These are phyloP conservation scores for Bovichtus diacanthus DNA, from an alignment of 2,797 vertebrate genomes.

Conservation along the genomic window DNA sequence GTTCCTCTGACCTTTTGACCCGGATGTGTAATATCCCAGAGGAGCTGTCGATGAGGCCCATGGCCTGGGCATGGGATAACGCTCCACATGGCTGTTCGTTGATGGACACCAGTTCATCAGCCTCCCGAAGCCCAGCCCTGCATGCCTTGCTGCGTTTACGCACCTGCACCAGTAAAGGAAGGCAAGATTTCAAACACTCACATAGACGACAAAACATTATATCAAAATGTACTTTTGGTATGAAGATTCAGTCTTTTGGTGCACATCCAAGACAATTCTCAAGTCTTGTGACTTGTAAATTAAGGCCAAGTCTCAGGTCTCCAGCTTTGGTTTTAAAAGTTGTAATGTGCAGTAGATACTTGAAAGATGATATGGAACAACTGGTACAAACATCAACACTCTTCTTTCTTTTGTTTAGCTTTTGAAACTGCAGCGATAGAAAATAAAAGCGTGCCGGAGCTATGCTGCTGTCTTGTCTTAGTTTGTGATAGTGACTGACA, in stretches of 20 bases:
- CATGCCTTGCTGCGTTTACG: conserved; percentile 98
- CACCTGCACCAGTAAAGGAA: conserved; percentile 84
- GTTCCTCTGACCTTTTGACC: conserved; percentile 89
- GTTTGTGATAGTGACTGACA: conserved; percentile 52
- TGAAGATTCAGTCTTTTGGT: neutral
- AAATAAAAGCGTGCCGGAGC: conserved; percentile 20
- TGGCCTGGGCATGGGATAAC: conserved; percentile 94
- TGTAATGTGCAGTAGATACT: neutral
- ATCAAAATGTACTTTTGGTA: neutral
- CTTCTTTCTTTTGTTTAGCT: neutral
- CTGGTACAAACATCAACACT: neutral
- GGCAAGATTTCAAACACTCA: conserved; percentile 5
- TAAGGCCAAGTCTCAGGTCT: neutral
- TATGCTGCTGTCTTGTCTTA: conserved; percentile 37
- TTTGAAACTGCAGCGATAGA: neutral
- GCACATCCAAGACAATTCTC: neutral
- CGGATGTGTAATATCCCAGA: conserved; percentile 89
- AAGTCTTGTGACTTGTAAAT: neutral
- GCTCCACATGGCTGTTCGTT: conserved; percentile 91
- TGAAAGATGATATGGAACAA: neutral
- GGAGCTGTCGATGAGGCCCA: conserved; percentile 94
- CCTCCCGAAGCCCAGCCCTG: conserved; percentile 92
- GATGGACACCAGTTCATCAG: conserved; percentile 93
- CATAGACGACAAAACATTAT: neutral
- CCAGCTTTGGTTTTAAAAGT: conserved; percentile 2